Percentiles rank a stretch among this genome's conserved stretches.
Evolutionary conservation across 2,888 invertebrate species (phyloP).

Genomic region (Rutpela maculata): DNA sequence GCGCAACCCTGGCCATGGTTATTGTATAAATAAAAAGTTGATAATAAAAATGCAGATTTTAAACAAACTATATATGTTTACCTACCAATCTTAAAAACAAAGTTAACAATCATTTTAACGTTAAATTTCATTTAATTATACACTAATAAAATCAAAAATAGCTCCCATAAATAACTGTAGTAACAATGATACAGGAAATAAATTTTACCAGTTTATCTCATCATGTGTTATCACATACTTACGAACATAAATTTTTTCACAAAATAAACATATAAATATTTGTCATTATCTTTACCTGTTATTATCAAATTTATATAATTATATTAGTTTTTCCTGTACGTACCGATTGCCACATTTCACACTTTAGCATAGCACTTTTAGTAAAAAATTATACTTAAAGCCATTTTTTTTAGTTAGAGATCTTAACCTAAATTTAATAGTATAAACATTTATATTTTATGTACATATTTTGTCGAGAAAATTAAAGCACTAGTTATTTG

Average conservation of each 20-base stretch:
- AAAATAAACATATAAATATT: too few relatives aligned
- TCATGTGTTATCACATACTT: too few relatives aligned
- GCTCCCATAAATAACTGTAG: too few relatives aligned
- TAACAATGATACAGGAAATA: too few relatives aligned
- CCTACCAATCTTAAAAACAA: too few relatives aligned
- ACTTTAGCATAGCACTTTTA: conserved; percentile 23
- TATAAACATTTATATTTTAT: conserved; percentile 27
- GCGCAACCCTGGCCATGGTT: conserved; percentile 21
- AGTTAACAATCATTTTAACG: too few relatives aligned
- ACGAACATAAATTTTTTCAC: too few relatives aligned
- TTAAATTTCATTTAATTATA: too few relatives aligned
- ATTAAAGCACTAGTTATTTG: conserved; percentile 18
- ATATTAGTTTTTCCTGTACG: conserved; percentile 22
- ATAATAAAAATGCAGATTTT: too few relatives aligned
- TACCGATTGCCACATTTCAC: conserved; percentile 26
- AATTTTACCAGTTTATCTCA: too few relatives aligned
- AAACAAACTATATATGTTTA: too few relatives aligned
- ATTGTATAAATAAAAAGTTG: not conserved
- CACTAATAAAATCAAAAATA: too few relatives aligned
- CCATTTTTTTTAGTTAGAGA: conserved; percentile 10
- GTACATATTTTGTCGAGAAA: conserved; percentile 15
- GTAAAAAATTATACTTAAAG: conserved; percentile 32
- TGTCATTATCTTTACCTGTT: not conserved
- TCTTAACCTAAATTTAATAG: conserved; percentile 19
- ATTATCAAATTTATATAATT: conserved; percentile 10